phyloP scores from a whole-genome alignment of 2,888 invertebrate genomes.

The Ypsolopha scabrella region DNA sequence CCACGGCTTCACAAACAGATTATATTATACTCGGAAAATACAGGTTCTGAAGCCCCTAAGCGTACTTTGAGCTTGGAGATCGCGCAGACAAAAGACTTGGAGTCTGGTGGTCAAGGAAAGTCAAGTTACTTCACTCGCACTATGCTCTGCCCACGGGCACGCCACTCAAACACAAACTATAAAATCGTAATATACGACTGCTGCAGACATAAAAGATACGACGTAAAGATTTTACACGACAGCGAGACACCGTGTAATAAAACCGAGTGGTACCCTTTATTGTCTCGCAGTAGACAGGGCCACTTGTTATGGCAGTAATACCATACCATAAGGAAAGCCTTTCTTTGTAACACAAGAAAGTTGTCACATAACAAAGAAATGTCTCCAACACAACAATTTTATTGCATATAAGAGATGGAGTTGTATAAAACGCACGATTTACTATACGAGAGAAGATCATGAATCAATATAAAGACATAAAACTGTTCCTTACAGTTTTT shows the following conservation, averaged over 20 bases:
- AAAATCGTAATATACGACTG: conserved; percentile 52
- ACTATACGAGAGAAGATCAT: conserved; percentile 5
- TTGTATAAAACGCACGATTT: not conserved
- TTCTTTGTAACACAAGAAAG: conserved; percentile 4
- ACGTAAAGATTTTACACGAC: conserved; percentile 46
- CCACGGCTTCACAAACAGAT: not conserved
- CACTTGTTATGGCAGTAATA: not conserved
- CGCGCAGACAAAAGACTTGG: no score
- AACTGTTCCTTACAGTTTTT: not conserved
- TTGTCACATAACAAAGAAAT: not conserved
- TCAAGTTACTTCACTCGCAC: not conserved
- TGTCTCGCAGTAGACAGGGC: conserved; percentile 33
- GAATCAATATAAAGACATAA: conserved; percentile 7
- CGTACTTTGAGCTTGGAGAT: no score
- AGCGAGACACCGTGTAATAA: conserved; percentile 39
- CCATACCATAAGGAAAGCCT: not conserved
- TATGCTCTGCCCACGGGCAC: conserved; percentile 20
- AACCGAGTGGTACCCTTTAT: conserved; percentile 47
- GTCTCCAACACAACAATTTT: no score
- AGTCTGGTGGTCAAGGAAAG: no score
- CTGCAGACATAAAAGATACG: conserved; percentile 46
- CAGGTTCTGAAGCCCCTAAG: no score
- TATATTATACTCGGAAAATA: not conserved
- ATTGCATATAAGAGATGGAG: no score
- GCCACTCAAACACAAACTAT: conserved; percentile 32